Conservation (phyloP, 2,888 invertebrate species). For the Pheosia gnoma region DNA sequence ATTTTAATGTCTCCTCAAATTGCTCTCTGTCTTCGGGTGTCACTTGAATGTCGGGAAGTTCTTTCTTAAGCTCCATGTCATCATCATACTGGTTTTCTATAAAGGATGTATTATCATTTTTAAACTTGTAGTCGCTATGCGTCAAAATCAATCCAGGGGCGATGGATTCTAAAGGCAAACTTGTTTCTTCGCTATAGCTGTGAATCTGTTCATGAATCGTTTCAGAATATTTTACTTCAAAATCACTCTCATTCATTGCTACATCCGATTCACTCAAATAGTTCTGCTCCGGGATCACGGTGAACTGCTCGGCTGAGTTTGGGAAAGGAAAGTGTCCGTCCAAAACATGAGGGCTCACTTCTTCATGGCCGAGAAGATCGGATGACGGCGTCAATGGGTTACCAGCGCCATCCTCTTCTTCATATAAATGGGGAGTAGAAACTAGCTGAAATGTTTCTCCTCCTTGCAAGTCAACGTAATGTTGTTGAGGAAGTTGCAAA, state of each 20-base stretch:
- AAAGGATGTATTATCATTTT: constrained; percentile 65
- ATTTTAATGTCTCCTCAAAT: constrained; percentile 79
- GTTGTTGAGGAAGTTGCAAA: constrained; percentile 78
- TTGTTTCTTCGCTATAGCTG: constrained; percentile 51
- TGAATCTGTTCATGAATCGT: constrained; percentile 66
- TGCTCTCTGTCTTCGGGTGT: constrained; percentile 77
- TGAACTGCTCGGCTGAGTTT: constrained; percentile 78
- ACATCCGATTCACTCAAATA: constrained; percentile 74
- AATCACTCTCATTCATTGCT: constrained; percentile 66
- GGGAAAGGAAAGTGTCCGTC: constrained; percentile 81
- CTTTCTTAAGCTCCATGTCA: constrained; percentile 77
- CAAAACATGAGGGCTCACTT: constrained; percentile 76
- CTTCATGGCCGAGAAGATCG: constrained; percentile 76
- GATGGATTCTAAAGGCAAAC: constrained; percentile 58
- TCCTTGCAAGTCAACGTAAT: constrained; percentile 85
- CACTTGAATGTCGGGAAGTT: constrained; percentile 77
- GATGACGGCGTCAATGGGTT: constrained; percentile 82
- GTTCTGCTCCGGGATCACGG: constrained; percentile 77
- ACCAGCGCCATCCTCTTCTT: constrained; percentile 85
- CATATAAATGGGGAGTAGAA: constrained; percentile 82
- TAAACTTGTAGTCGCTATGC: constrained; percentile 64
- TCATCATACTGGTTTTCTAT: constrained; percentile 71
- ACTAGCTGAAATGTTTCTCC: constrained; percentile 86
- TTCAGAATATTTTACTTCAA: constrained; percentile 78
- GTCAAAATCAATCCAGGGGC: constrained; percentile 64